These are phyloP conservation scores for Neopipo cinnamomea DNA, from an alignment of 2,113 vertebrate species.

Conservation along the genomic window DNA sequence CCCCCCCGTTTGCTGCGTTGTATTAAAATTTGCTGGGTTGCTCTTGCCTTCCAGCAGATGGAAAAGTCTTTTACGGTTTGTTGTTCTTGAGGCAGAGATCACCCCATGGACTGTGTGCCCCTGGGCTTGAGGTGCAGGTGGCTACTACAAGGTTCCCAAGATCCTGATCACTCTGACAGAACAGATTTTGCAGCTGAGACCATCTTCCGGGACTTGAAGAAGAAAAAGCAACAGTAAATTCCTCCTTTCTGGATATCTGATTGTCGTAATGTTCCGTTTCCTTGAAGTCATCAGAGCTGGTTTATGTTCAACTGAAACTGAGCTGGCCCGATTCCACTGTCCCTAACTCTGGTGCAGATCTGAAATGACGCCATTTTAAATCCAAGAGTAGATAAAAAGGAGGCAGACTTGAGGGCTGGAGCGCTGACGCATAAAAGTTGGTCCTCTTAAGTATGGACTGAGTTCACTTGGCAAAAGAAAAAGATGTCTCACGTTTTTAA, in stretches of 20 bases:
- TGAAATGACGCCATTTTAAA: neutral
- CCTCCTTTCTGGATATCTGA: constrained; percentile 22
- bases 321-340: neutral
- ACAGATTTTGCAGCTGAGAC: neutral
- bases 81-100: neutral
- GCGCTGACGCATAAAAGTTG: neutral
- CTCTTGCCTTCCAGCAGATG: neutral
- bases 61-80: neutral
- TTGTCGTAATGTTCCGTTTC: constrained; percentile 32
- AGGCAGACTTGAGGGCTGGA: neutral
- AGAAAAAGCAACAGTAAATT: neutral
- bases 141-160: neutral
- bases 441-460: neutral
- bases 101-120: fast-evolving
- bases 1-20: too few species aligned
- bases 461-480: constrained; percentile 4
- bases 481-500: neutral
- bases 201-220: neutral
- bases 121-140: neutral
- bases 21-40: neutral
- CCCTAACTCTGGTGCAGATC: neutral
- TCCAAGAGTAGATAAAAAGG: neutral
- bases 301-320: constrained; percentile 50
- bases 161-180: neutral
- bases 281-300: constrained; percentile 22